Percentiles rank a stretch among this genome's conserved stretches.
Conservation (phyloP, 2,888 invertebrate species). For the Drosophila mettleri region DNA sequence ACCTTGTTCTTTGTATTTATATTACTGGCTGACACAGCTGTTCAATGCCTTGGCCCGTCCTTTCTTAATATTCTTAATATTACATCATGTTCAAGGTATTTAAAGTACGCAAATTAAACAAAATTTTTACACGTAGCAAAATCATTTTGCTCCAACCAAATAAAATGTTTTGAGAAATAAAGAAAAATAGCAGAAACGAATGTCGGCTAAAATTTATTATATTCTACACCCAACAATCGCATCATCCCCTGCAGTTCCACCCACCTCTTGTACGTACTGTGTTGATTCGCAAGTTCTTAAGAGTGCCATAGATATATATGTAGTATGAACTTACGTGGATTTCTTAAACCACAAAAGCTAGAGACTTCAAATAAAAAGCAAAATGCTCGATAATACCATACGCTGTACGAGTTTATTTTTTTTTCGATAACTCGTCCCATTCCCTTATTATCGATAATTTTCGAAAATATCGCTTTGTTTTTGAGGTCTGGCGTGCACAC, state of each 20-base stretch:
- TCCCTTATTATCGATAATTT: no score
- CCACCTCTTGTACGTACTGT: slow-evolving; percentile 30
- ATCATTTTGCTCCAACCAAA: slow-evolving; percentile 43
- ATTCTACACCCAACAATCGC: slow-evolving; percentile 58
- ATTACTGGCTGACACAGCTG: background rate
- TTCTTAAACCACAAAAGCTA: no score
- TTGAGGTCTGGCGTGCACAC: no score
- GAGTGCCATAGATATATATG: slow-evolving; percentile 65
- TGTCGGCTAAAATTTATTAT: slow-evolving; percentile 74
- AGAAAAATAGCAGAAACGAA: slow-evolving; percentile 72
- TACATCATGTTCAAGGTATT: no score
- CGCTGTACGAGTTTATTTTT: no score
- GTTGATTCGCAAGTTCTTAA: slow-evolving; percentile 55
- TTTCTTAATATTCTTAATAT: no score
- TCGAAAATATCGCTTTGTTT: no score
- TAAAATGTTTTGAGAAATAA: slow-evolving; percentile 41
- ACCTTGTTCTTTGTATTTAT: background rate
- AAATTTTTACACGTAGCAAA: slow-evolving; percentile 58
- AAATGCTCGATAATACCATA: no score
- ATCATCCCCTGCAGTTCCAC: background rate
- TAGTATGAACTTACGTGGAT: no score
- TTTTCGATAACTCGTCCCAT: no score
- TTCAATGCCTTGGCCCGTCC: no score
- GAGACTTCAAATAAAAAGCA: no score
- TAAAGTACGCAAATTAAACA: slow-evolving; percentile 68